Evolutionary conservation across 2,888 invertebrate species (phyloP).

Genomic region (Allolobophora icterica): DNA sequence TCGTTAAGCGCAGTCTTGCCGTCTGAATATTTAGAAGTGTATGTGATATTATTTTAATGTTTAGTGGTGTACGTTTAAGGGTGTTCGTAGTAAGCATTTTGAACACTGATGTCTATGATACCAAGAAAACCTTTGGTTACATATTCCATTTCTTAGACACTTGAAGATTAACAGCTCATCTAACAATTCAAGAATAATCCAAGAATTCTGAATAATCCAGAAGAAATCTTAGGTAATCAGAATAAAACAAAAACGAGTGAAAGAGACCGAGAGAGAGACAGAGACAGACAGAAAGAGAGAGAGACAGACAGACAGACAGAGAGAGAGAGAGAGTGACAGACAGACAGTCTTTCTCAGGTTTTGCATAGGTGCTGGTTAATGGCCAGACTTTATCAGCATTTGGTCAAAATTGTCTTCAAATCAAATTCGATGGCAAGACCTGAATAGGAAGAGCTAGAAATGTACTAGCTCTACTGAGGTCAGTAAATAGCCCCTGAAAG

Average conservation of each 20-base stretch:
- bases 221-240: too few relatives aligned
- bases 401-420: not conserved
- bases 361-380: not conserved
- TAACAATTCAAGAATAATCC: too few relatives aligned
- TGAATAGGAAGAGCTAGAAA: not conserved
- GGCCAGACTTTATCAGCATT: not conserved
- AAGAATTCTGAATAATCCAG: too few relatives aligned
- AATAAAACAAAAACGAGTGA: too few relatives aligned
- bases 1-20: not conserved
- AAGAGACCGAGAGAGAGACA: too few relatives aligned
- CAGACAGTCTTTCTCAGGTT: too few relatives aligned
- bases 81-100: not conserved
- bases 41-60: not conserved
- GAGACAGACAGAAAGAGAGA: too few relatives aligned
- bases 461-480: not conserved
- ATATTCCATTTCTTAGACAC: not conserved
- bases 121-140: not conserved
- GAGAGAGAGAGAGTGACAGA: too few relatives aligned
- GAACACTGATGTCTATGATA: not conserved
- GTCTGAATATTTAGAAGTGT: constrained; percentile 7
- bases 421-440: not conserved
- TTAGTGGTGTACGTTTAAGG: not conserved
- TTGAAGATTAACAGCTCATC: not conserved
- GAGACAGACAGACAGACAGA: too few relatives aligned
- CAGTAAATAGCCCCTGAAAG: not conserved